A percentile compares a stretch with the other conserved stretches of the same genome.
These are phyloP conservation scores for Trypoxylus dichotomus DNA, from an alignment of 1,140 invertebrate genomes.

Conservation along the genomic window DNA sequence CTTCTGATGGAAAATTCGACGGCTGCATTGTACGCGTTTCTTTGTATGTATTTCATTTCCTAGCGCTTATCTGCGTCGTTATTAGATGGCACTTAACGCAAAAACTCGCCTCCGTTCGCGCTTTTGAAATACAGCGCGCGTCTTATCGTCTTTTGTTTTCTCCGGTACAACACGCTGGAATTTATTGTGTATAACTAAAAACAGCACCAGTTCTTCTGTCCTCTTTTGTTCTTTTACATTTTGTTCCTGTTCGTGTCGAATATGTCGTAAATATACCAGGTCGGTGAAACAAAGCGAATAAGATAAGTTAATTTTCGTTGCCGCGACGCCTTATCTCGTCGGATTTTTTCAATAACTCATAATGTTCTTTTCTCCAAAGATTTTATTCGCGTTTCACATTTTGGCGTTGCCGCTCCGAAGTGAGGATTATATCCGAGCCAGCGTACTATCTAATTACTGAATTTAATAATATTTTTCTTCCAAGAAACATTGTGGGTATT, in stretches of 20 bases:
- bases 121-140: background rate
- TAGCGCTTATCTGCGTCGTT: background rate
- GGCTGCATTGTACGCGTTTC: too few relatives aligned
- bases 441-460: too few relatives aligned
- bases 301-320: conserved; percentile 17
- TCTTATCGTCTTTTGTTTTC: conserved; percentile 19
- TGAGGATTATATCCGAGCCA: background rate
- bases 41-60: background rate
- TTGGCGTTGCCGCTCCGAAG: background rate
- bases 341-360: background rate
- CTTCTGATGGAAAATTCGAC: too few relatives aligned
- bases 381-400: conserved; percentile 3
- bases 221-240: background rate
- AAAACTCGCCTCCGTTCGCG: background rate
- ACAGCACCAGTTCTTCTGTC: background rate
- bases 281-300: background rate
- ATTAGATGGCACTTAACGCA: conserved; percentile 2
- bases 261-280: conserved; percentile 3
- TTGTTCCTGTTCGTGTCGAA: background rate
- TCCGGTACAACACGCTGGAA: background rate
- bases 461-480: too few relatives aligned
- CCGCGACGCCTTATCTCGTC: background rate
- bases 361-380: background rate
- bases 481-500: too few relatives aligned
- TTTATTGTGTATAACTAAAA: conserved; percentile 14